These are phyloP conservation scores for Metopolophium dirhodum DNA, from an alignment of 1,140 invertebrate species.

Conservation along the genomic window DNA sequence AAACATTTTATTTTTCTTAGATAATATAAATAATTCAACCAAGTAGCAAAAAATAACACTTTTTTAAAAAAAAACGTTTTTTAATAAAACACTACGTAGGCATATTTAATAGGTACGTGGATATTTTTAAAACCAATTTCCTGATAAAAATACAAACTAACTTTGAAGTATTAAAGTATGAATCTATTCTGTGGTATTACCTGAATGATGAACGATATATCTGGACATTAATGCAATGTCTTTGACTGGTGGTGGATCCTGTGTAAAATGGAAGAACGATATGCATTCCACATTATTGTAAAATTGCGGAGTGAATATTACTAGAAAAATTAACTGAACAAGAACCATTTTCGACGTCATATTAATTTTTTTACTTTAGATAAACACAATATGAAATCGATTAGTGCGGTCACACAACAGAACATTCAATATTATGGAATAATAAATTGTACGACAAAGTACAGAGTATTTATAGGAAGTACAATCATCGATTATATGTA, in stretches of 20 bases:
- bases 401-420: neutral
- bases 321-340: neutral
- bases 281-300: neutral
- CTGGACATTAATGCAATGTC: constrained; percentile 66
- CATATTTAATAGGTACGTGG: neutral
- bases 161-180: neutral
- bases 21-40: no score
- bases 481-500: neutral
- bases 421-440: neutral
- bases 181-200: constrained; percentile 60
- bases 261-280: constrained; percentile 33
- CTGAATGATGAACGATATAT: constrained; percentile 66
- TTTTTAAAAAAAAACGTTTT: neutral
- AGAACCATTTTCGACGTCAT: neutral
- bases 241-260: constrained; percentile 62
- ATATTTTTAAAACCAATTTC: neutral
- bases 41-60: no score
- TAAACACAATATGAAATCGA: neutral
- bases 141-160: neutral
- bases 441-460: neutral
- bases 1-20: no score
- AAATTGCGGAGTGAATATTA: neutral
- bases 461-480: neutral
- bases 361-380: neutral
- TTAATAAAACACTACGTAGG: neutral